Conservation (phyloP, 2,797 vertebrate genomes). For the Rhabdomys pumilio region DNA sequence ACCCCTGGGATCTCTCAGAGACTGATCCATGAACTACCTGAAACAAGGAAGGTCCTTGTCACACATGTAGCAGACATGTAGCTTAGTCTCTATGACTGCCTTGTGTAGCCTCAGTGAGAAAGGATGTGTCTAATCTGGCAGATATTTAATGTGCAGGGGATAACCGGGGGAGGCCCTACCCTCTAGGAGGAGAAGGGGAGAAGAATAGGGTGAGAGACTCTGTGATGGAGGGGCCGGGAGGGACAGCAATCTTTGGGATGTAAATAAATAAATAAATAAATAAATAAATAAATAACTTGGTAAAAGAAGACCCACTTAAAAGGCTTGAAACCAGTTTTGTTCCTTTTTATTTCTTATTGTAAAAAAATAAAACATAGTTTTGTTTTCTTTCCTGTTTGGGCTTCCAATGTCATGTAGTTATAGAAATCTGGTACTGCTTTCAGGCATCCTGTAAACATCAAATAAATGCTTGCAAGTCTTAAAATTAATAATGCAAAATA, state of each 20-base stretch:
- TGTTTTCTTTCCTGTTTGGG: not conserved
- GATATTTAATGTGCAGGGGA: not conserved
- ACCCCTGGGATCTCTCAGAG: not conserved
- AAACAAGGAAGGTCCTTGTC: not conserved
- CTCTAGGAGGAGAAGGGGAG: not conserved
- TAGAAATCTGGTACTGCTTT: not conserved
- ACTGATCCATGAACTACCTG: not conserved
- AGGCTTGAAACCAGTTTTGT: not conserved
- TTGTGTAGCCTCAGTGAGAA: not conserved
- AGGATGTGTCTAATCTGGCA: not conserved
- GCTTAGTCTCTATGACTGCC: not conserved
- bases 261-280: not conserved
- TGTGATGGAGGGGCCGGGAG: not conserved
- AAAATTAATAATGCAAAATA: not conserved
- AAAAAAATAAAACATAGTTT: not conserved
- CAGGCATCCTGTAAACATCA: not conserved
- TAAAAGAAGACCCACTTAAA: not conserved
- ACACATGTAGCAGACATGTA: not conserved
- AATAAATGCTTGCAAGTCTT: not conserved
- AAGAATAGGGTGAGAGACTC: not conserved
- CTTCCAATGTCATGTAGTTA: not conserved
- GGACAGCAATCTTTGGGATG: not conserved
- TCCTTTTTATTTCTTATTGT: conserved; percentile 1
- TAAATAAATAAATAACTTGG: not conserved
- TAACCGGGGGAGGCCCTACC: not conserved